Conservation (phyloP, 2,113 vertebrate species). For the Periophthalmodon schlosseri region DNA sequence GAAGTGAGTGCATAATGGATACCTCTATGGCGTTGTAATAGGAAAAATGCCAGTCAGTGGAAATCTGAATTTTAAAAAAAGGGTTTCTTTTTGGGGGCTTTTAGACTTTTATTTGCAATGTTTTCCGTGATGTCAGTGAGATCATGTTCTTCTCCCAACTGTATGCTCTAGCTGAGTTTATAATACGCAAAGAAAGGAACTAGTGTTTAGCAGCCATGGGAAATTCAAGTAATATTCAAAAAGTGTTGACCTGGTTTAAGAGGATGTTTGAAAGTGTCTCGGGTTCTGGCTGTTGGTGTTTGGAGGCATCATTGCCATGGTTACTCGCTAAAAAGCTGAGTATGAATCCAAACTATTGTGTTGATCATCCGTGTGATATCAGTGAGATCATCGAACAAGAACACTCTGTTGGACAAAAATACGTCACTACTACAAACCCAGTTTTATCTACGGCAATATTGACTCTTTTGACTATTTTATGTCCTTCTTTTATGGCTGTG, state of each 20-base stretch:
- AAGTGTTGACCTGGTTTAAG: conserved; percentile 1
- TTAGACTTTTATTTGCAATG: conserved; percentile 18
- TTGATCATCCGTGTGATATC: conserved; percentile 8
- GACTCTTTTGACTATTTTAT: conserved; percentile 10
- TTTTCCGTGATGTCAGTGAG: conserved; percentile 50
- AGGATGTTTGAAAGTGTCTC: conserved; percentile 1
- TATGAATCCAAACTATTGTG: conserved; percentile 54
- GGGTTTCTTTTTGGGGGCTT: conserved; percentile 45
- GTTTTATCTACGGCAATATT: not conserved
- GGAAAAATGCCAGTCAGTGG: conserved; percentile 31
- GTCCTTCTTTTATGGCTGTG: conserved; percentile 14
- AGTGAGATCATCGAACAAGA: conserved; percentile 39
- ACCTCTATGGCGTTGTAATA: conserved; percentile 25
- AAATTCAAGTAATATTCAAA: conserved; percentile 3
- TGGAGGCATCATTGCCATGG: conserved; percentile 50
- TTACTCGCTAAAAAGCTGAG: conserved; percentile 19
- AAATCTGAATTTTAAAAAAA: conserved; percentile 34
- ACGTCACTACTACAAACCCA: not conserved
- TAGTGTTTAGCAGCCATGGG: not conserved
- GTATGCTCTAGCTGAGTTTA: not conserved
- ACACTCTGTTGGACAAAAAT: conserved; percentile 17
- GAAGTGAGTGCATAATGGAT: conserved; percentile 39
- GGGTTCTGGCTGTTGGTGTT: conserved; percentile 34
- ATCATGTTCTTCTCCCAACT: conserved; percentile 24
- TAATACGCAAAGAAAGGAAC: conserved; percentile 7